These are phyloP conservation scores for Sphinx pinastri DNA, from an alignment of 2,888 invertebrate species.

Conservation along the genomic window DNA sequence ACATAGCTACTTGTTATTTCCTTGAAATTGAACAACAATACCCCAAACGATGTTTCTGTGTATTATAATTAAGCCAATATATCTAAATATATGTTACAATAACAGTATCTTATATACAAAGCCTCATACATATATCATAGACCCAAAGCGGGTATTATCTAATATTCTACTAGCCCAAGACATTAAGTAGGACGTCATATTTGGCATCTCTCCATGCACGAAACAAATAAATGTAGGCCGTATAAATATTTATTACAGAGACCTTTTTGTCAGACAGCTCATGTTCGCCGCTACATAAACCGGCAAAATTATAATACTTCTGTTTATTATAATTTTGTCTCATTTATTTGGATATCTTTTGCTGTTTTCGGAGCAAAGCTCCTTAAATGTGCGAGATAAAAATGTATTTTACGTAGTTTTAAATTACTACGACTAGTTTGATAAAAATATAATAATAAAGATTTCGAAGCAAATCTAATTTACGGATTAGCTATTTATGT, in stretches of 20 bases:
- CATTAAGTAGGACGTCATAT: slow-evolving; percentile 19
- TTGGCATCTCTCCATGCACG: slow-evolving; percentile 24
- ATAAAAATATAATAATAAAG: too few species aligned
- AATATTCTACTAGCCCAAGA: slow-evolving; percentile 10
- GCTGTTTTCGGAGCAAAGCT: background rate
- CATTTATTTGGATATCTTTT: background rate
- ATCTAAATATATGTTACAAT: background rate
- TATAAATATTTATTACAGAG: slow-evolving; percentile 23
- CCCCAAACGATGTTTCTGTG: too few species aligned
- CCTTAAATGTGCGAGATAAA: too few species aligned
- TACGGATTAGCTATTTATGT: too few species aligned
- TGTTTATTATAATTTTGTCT: slow-evolving; percentile 5
- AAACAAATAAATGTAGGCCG: slow-evolving; percentile 36
- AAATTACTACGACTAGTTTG: too few species aligned
- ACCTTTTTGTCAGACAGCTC: slow-evolving; percentile 22
- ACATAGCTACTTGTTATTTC: too few species aligned
- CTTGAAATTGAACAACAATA: too few species aligned
- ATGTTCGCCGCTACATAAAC: slow-evolving; percentile 18
- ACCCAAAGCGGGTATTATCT: slow-evolving; percentile 8
- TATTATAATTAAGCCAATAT: too few species aligned
- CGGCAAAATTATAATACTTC: slow-evolving; percentile 17
- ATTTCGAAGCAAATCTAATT: too few species aligned
- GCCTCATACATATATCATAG: slow-evolving; percentile 4
- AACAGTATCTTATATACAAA: background rate
- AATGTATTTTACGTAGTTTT: too few species aligned